Evolutionary conservation across 2,888 invertebrate species (phyloP), one percentile per base, ranked within the genome.

Genomic region (Campaea margaritaria): DNA sequence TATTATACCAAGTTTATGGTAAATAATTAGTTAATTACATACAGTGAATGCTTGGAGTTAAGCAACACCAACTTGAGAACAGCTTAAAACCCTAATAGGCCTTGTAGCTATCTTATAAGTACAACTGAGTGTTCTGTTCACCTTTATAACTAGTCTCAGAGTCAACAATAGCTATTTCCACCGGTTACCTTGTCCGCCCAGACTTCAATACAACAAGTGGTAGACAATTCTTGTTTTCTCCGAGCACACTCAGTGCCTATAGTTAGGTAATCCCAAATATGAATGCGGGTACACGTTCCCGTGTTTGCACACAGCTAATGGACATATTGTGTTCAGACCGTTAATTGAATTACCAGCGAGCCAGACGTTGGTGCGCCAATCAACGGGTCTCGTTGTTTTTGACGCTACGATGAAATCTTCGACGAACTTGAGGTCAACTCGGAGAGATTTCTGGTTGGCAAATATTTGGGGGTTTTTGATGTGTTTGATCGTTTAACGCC

Each of bases 311-410:
- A 79, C 73, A 76, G 76, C 75, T 90, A 91, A 91, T 91, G 89
- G 87, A 86, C 74, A 85, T 83, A 83, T 79, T 86, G 78, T 90
- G 89, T 88, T 85, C 77, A 69, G 76, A 65, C 78, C 85, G 91
- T 85, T 90, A 89, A 90, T 89, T 89, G 75, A 86, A 91, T 91
- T 91, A 91, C 84, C 79, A 72, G 62, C 64, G 70, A 70, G 73
- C 73, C 81, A 79, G 76, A 74, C 78, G 74, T 69, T 71, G 69
- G 73, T 74, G 70, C 75, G 73, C 77, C 80, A 81, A 82, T 87
- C 83, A 86, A 86, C 82, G 74, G 77, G 69, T 70, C 69, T 81
- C 84, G 84, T 87, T 88, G 89, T 89, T 80, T 85, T 81, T 73
- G 43, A 76, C 72, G 69, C 74, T 63, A 82, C 79, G 79, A 82